phyloP scores from a whole-genome alignment of 2,113 vertebrate species.

The Sphaerodactylus townsendi region DNA sequence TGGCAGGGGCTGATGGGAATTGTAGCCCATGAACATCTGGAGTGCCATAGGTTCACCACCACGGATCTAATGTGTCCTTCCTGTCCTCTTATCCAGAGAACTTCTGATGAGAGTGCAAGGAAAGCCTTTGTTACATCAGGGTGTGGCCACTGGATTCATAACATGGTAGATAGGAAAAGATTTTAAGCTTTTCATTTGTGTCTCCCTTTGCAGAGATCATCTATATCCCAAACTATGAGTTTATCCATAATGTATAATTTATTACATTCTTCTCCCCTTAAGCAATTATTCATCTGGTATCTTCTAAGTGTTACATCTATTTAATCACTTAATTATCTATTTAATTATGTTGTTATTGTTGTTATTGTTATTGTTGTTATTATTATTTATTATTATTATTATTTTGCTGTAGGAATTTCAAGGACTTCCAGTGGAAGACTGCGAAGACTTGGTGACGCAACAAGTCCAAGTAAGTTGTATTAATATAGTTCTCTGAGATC shows the following conservation, averaged over 20 bases:
- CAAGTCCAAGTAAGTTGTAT: conserved; percentile 66
- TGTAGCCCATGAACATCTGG: too few species aligned
- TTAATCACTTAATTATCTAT: too few species aligned
- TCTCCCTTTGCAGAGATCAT: background rate
- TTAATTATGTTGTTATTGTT: too few species aligned
- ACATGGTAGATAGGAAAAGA: background rate
- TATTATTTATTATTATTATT: too few species aligned
- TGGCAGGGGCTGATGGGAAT: too few species aligned
- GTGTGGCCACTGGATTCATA: background rate
- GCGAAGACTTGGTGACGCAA: conserved; percentile 64
- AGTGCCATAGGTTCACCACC: too few species aligned
- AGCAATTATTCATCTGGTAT: fast-evolving
- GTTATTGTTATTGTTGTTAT: too few species aligned
- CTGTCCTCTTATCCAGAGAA: background rate
- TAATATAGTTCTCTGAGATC: background rate
- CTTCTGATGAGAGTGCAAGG: background rate
- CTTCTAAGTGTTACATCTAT: background rate
- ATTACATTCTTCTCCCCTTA: background rate
- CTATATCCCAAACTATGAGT: background rate
- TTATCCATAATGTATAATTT: background rate
- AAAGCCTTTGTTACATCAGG: background rate
- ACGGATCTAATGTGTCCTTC: background rate
- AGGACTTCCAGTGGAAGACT: conserved; percentile 72
- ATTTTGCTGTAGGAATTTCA: conserved; percentile 63
- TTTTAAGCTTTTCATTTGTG: background rate